A percentile compares a stretch with the other conserved stretches of the same genome.
phyloP scores from a whole-genome alignment of 2,113 vertebrate genomes.

The Barnardius zonarius region DNA sequence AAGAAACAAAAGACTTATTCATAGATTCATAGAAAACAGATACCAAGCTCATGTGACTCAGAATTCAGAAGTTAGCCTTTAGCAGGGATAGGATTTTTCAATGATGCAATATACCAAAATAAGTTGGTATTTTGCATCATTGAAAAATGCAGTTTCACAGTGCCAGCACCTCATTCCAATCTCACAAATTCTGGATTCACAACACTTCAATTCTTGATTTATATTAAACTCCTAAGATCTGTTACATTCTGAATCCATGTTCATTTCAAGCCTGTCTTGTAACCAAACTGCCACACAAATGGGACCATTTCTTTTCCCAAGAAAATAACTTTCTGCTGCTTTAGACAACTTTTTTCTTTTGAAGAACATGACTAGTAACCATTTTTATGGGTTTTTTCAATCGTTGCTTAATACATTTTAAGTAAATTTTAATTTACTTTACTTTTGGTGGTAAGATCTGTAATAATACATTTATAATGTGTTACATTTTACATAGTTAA shows the following conservation, averaged over 20 bases:
- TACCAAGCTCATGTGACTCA: neutral
- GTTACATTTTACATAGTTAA: neutral
- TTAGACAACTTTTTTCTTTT: neutral
- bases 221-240: neutral
- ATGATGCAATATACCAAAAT: neutral
- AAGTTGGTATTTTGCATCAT: neutral
- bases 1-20: neutral
- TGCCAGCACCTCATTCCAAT: neutral
- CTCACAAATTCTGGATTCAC: neutral
- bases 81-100: neutral
- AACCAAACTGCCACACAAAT: neutral
- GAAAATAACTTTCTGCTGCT: neutral
- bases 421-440: neutral
- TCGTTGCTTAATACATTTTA: neutral
- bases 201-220: neutral
- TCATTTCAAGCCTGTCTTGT: neutral
- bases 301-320: neutral
- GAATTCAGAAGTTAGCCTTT: neutral
- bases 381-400: neutral
- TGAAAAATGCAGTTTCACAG: neutral
- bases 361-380: neutral
- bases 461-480: slow-evolving; percentile 1
- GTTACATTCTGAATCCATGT: neutral
- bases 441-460: neutral
- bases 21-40: neutral